Base-by-base conservation (phyloP, 2,888 invertebrate genomes). In the Ethmia dodecea region DNA sequence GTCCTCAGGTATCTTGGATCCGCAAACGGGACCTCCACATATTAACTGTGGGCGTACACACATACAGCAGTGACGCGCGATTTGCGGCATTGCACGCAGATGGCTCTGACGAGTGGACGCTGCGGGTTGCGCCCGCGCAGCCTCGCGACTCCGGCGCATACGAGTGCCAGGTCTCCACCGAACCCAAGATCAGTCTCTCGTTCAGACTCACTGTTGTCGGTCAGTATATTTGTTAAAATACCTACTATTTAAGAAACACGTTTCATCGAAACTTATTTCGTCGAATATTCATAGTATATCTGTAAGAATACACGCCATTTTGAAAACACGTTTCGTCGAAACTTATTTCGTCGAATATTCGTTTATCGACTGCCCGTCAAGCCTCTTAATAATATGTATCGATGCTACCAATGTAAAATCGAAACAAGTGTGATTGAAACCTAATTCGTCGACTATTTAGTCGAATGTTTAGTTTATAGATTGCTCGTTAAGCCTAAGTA, bases 111-210 rank as follows among this genome's bases (percentile, higher is more conserved):
- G 90, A 91, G 59, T 91, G 91, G 91, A 94, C 86, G 90, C 63
- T 74, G 36, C 55, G 75, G 12, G 79, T 73, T 2, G 64, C 91
- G 53, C 91, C 78, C 0, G 79, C 89, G 33, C 90, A 90, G 64
- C 88, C 93, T 1, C 88, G 94, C 41, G 96, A 96, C 77, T 94
- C 94, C 36, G 96, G 96, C 41, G 91, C 93, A 45, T 96, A 96
- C 77, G 96, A 96, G 86, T 96, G 95, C 70, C 96, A 96, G 88
- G 94, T 96, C 47, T 94, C 94, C 56, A 95, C 95, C 13, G 95
- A 95, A 68, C 95, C 96, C 38, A 96, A 96, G 86, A 94, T 94
- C 79, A 95, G 95, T 69, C 52, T 80, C 33, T 77, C 91, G 13
- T 93, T 92, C 69, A 88, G 90, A 50, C 88, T 94, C 42, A 93